These are phyloP conservation scores for Gavia stellata DNA, from an alignment of 2,113 vertebrate genomes.

Conservation along the genomic window DNA sequence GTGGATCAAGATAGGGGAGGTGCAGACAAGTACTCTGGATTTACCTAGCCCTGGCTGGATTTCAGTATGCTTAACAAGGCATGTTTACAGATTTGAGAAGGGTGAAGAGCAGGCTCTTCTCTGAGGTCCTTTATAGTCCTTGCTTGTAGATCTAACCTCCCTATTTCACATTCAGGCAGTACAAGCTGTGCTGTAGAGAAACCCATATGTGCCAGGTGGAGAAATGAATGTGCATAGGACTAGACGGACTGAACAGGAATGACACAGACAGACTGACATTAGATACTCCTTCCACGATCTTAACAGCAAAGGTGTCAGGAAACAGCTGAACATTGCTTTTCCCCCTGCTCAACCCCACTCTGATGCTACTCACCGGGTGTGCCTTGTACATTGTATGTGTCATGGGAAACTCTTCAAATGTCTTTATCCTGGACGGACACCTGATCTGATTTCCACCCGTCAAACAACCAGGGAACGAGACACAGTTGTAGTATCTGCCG, in stretches of 20 bases:
- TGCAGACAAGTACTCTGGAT: background rate
- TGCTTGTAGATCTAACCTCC: background rate
- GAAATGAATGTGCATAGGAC: background rate
- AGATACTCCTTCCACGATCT: background rate
- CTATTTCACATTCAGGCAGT: background rate
- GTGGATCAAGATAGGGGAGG: background rate
- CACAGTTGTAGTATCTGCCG: conserved; percentile 93
- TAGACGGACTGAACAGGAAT: conserved; percentile 8
- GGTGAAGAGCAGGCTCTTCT: background rate
- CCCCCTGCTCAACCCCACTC: background rate
- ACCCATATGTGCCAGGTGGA: background rate
- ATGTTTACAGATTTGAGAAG: background rate
- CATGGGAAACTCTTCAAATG: conserved; percentile 91
- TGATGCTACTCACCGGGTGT: conserved; percentile 77
- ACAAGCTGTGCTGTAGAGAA: background rate
- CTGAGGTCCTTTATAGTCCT: background rate
- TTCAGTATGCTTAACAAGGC: background rate
- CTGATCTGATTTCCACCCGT: conserved; percentile 79
- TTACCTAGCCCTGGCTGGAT: background rate
- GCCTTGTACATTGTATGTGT: conserved; percentile 83
- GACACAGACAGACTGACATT: conserved; percentile 29
- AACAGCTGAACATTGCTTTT: background rate
- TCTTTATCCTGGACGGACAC: conserved; percentile 86
- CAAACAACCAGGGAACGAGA: conserved; percentile 87
- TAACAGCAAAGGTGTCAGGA: background rate